Base-by-base conservation (phyloP, 1,140 invertebrate genomes). In the Drosophila obscura region DNA sequence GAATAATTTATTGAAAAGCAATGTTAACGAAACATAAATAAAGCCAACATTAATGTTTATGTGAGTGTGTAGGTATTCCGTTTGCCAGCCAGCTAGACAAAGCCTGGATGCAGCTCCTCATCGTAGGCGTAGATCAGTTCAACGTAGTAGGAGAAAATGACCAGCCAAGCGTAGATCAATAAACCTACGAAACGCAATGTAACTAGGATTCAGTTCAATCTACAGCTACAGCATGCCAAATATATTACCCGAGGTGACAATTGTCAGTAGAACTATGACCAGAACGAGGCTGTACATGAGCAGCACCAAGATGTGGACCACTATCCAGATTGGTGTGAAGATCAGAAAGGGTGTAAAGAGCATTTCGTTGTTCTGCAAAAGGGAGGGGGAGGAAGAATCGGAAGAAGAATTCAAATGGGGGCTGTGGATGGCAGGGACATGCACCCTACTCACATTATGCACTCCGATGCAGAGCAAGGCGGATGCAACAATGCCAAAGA, bases 321-420 rank as follows among this genome's bases (percentile, higher is more conserved):
- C 3, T 15, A 80, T 80, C 35, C 64, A 88, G 50, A 83, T 19
- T 0, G 83, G 79, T 13, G 73, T 31, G 0, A 83, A 56, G 3
- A 28, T 55, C 45, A 88, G 26, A 64, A 82, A 88, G 5, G 83
- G 79, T 5, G 68, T 6, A 4, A 88, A 88, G 1, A 88, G 19
- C 45, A 77, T 26, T 22, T 88, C 83, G n/a, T 83, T 88, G 43
- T 88, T 73, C 83, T 88, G n/a, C 28, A n/a, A 24, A 24, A 5
- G 11, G 5, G 3, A 26, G 22, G 4, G 15, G 22, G 24, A 7
- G 8, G 3, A 2, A n/a, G n/a, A n/a, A n/a, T n/a, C n/a, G n/a
- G n/a, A n/a, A n/a, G n/a, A 19, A 19, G 19, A 19, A 19, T 1
- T 19, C 19, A 19, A 19, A 19, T 19, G 19, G 19, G 19, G 19